These are phyloP conservation scores for Actias luna DNA, from an alignment of 2,888 invertebrate species.

Conservation along the genomic window DNA sequence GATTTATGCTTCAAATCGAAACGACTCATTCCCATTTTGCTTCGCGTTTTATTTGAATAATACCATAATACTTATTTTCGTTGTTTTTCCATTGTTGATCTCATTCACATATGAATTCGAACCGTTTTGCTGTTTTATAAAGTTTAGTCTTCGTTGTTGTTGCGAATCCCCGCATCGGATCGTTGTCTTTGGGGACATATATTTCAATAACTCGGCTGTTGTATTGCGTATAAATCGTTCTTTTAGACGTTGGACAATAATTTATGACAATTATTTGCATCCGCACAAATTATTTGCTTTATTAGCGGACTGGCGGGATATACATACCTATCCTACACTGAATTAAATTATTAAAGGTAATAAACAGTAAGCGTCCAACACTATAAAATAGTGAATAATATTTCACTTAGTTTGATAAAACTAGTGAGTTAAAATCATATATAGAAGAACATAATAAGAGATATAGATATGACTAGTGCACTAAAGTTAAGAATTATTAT, in stretches of 20 bases:
- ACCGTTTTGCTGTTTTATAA: constrained; percentile 42
- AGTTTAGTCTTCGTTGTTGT: constrained; percentile 44
- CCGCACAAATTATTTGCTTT: constrained; percentile 47
- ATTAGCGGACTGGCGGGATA: constrained; percentile 43
- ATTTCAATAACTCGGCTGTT: constrained; percentile 73
- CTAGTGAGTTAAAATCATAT: no score
- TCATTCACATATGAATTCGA: constrained; percentile 36
- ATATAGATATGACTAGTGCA: no score
- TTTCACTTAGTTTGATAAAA: background rate
- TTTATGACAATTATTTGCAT: constrained; percentile 67
- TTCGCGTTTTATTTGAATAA: constrained; percentile 67
- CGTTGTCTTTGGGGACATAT: constrained; percentile 74
- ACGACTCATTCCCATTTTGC: constrained; percentile 68
- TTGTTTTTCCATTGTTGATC: constrained; percentile 51
- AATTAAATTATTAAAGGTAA: background rate
- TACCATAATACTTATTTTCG: constrained; percentile 61
- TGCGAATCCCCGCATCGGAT: constrained; percentile 41
- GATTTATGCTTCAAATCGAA: constrained; percentile 68
- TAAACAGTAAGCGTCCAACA: background rate
- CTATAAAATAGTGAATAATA: background rate
- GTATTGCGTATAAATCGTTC: constrained; percentile 72
- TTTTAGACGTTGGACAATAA: constrained; percentile 72
- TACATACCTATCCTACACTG: constrained; percentile 26
- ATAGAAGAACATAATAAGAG: no score
- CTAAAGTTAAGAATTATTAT: no score